Conservation (phyloP, 2,797 vertebrate genomes). For the Melanotaenia maccullochi region DNA sequence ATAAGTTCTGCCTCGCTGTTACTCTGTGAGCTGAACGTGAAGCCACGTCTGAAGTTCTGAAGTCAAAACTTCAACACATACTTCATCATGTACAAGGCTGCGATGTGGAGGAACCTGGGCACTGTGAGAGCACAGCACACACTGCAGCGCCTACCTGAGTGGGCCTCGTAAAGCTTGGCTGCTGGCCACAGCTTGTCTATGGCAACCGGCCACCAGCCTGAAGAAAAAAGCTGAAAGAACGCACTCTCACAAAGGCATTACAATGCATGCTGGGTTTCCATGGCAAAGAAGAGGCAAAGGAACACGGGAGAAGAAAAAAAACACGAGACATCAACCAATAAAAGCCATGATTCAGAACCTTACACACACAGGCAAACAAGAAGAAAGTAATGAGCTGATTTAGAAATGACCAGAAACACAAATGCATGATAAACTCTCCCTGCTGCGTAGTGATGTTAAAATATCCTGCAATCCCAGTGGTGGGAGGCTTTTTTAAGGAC, state of each 20-base stretch:
- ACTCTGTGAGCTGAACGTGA: not conserved
- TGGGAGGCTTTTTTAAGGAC: slow-evolving; percentile 58
- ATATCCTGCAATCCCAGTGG: slow-evolving; percentile 38
- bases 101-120: not conserved
- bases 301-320: slow-evolving; percentile 39
- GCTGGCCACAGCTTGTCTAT: slow-evolving; percentile 61
- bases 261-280: slow-evolving; percentile 82
- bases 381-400: slow-evolving; percentile 48
- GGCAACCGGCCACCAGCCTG: slow-evolving; percentile 72
- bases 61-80: not conserved
- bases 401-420: slow-evolving; percentile 56
- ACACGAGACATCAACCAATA: slow-evolving; percentile 53
- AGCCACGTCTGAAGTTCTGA: not conserved
- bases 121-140: slow-evolving; percentile 29
- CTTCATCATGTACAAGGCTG: not conserved
- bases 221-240: slow-evolving; percentile 60
- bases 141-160: slow-evolving; percentile 69
- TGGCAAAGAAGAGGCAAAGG: slow-evolving; percentile 74
- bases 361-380: slow-evolving; percentile 24
- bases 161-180: slow-evolving; percentile 60
- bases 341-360: slow-evolving; percentile 63
- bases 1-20: not conserved
- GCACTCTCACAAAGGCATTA: slow-evolving; percentile 75
- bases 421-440: slow-evolving; percentile 37
- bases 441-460: slow-evolving; percentile 49